A percentile compares a stretch with the other conserved stretches of the same genome.
Evolutionary conservation across 2,888 invertebrate genomes (phyloP).

Genomic region (Ellobium chinense): DNA sequence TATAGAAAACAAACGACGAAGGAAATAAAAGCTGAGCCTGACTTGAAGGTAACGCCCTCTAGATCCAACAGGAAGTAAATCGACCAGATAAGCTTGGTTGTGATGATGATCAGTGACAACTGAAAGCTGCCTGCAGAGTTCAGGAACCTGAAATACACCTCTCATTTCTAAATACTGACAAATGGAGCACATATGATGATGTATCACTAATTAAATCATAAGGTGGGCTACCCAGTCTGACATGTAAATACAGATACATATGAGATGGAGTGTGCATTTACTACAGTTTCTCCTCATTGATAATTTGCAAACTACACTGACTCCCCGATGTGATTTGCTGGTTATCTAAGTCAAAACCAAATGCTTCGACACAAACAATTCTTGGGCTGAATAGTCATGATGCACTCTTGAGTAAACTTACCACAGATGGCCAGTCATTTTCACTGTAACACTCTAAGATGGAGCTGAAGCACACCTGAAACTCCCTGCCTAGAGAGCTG

Average conservation of each 20-base stretch:
- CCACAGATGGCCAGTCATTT: constrained; percentile 27
- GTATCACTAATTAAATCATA: too few species aligned
- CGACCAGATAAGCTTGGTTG: constrained; percentile 19
- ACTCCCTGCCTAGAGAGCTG: constrained; percentile 1
- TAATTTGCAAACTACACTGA: too few species aligned
- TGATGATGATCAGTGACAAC: constrained; percentile 26
- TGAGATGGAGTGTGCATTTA: too few species aligned
- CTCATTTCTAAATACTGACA: neutral
- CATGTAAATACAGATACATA: neutral
- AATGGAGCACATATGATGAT: neutral
- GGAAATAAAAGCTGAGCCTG: constrained; percentile 12
- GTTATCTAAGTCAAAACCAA: too few species aligned
- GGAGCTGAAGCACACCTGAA: constrained; percentile 17
- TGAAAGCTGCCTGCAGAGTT: constrained; percentile 14
- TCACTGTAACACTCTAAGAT: constrained; percentile 24
- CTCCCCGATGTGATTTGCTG: too few species aligned
- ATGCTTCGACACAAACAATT: too few species aligned
- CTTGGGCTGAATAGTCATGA: too few species aligned
- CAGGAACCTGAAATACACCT: constrained; percentile 5
- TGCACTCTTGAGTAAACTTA: too few species aligned
- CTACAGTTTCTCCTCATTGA: too few species aligned
- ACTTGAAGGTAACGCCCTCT: constrained; percentile 15
- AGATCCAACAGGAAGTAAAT: neutral
- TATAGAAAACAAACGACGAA: neutral
- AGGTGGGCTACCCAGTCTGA: too few species aligned